Evolutionary conservation across 2,797 vertebrate genomes (phyloP).

Genomic region (Myripristis jacobus): DNA sequence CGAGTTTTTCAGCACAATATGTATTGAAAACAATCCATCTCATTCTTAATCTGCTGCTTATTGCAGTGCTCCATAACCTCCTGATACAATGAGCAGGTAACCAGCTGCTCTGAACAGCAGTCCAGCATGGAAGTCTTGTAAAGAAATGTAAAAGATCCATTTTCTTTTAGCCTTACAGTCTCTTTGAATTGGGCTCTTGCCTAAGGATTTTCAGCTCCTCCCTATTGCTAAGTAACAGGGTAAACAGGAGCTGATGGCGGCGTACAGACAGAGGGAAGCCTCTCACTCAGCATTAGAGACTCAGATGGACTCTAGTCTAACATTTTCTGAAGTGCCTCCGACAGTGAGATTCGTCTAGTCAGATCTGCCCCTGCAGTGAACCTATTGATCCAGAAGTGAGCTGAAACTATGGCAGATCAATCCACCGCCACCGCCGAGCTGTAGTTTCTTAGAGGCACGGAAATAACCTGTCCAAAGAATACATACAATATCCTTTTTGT

Average conservation of each 20-base stretch:
- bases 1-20: too few species aligned
- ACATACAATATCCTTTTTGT: neutral
- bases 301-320: neutral
- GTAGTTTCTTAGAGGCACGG: neutral
- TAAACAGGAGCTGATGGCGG: constrained; percentile 49
- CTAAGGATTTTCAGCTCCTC: constrained; percentile 35
- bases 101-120: constrained; percentile 11
- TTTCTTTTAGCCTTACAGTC: neutral
- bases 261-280: constrained; percentile 6
- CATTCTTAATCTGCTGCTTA: neutral
- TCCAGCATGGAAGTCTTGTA: constrained; percentile 17
- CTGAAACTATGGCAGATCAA: constrained; percentile 4
- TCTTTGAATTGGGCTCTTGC: constrained; percentile 45
- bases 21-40: too few species aligned
- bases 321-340: neutral
- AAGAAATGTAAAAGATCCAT: constrained; percentile 15
- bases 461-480: neutral
- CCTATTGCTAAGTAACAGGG: constrained; percentile 64
- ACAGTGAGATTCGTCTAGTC: neutral
- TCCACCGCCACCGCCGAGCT: neutral
- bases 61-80: neutral
- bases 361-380: neutral
- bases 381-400: neutral
- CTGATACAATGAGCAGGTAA: constrained; percentile 22
- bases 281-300: constrained; percentile 6